Percentiles rank a stretch among this genome's conserved stretches.
Evolutionary conservation across 2,888 invertebrate species (phyloP).

Genomic region (Drosophila fungiperda): DNA sequence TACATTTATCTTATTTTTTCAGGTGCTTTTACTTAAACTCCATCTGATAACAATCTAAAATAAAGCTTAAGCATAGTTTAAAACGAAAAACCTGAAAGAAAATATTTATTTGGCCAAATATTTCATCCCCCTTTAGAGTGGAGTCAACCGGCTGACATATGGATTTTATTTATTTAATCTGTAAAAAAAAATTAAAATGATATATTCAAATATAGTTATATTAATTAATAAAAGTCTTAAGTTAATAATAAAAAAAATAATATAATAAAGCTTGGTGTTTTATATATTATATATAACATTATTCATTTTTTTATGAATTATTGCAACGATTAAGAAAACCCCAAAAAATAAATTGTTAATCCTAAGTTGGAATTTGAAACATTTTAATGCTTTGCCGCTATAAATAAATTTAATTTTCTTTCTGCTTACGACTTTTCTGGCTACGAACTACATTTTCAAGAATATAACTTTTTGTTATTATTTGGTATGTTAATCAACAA

Average conservation of each 20-base stretch:
- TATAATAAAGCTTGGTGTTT: neutral
- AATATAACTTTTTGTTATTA: neutral
- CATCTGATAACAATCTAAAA: neutral
- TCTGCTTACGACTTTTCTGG: neutral
- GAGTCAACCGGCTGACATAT: neutral
- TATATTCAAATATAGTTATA: neutral
- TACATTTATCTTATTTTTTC: constrained; percentile 63
- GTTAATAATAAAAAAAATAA: neutral
- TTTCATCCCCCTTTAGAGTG: neutral
- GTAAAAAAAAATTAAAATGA: neutral
- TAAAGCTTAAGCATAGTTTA: neutral
- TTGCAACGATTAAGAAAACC: neutral
- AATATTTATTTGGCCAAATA: neutral
- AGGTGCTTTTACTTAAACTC: constrained; percentile 14
- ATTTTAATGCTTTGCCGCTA: neutral
- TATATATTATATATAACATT: neutral
- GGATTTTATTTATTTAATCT: neutral
- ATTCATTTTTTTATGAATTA: neutral
- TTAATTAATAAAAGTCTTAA: neutral
- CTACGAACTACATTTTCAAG: neutral
- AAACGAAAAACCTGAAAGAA: neutral
- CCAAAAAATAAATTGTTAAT: neutral
- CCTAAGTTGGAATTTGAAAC: neutral
- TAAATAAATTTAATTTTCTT: neutral
- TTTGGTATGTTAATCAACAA: too few species aligned